Percentiles rank a stretch among this genome's conserved stretches.
Conservation (phyloP, 1,140 invertebrate species). For the Ctenoplectra terminalis region DNA sequence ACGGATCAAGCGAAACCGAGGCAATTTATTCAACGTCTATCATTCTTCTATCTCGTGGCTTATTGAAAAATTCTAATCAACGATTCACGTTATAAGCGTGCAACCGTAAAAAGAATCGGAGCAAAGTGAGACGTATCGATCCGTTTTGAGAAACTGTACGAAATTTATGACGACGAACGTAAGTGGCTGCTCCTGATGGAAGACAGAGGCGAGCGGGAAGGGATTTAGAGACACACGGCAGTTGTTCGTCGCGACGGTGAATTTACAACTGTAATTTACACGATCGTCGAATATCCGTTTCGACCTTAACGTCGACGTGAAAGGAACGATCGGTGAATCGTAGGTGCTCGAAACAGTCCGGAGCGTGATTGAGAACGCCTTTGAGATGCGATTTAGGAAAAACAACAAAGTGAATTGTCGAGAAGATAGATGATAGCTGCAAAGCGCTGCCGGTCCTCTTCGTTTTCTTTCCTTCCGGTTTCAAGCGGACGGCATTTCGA, state of each 20-base stretch:
- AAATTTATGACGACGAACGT: conserved; percentile 36
- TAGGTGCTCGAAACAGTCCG: not conserved
- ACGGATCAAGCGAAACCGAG: not conserved
- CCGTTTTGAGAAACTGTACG: not conserved
- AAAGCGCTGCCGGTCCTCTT: not conserved
- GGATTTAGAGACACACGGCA: not conserved
- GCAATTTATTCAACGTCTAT: not conserved
- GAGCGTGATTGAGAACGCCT: conserved; percentile 14
- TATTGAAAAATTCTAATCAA: not conserved
- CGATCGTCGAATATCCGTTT: conserved; percentile 4
- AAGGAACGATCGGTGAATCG: not conserved
- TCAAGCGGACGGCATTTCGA: not conserved
- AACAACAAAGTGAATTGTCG: not conserved
- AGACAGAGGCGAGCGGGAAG: not conserved
- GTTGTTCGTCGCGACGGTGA: conserved; percentile 6
- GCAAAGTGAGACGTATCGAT: not conserved
- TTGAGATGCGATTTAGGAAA: conserved; percentile 10
- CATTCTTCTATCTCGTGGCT: not conserved
- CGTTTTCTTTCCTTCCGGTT: not conserved
- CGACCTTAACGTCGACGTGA: not conserved
- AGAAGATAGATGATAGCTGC: not conserved
- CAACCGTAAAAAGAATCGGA: not conserved
- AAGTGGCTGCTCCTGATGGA: too few relatives aligned
- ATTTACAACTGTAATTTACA: conserved; percentile 30
- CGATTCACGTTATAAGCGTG: not conserved